A percentile compares a stretch with the other conserved stretches of the same genome.
Conservation (phyloP, 2,113 vertebrate species). For the Vimba vimba region DNA sequence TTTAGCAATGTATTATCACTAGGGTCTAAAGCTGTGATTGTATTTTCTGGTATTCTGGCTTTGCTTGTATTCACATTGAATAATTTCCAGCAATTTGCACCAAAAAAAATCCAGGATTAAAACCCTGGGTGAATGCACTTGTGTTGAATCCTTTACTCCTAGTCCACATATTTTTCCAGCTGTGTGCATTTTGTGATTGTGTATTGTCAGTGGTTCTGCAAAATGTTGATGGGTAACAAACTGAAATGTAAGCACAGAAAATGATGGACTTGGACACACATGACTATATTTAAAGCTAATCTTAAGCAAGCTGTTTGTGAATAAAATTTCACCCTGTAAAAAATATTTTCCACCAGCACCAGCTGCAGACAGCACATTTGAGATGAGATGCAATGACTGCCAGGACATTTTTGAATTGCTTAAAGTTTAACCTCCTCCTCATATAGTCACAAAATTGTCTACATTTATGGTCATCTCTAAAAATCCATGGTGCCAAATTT, state of each 20-base stretch:
- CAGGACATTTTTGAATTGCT: slow-evolving; percentile 39
- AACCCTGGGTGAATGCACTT: background rate
- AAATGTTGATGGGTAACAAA: slow-evolving; percentile 40
- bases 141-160: no score
- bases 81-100: background rate
- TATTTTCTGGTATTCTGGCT: background rate
- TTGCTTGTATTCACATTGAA: background rate
- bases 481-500: background rate
- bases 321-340: slow-evolving; percentile 29
- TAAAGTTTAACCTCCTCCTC: slow-evolving; percentile 21
- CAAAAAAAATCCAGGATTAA: background rate
- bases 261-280: slow-evolving; percentile 2
- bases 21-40: background rate
- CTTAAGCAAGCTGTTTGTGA: slow-evolving; percentile 34
- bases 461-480: slow-evolving; percentile 5
- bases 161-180: no score
- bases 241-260: slow-evolving; percentile 43
- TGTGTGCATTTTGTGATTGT: no score
- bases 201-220: slow-evolving; percentile 43
- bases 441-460: background rate
- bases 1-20: background rate
- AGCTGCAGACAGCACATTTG: slow-evolving; percentile 41
- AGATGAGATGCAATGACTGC: slow-evolving; percentile 29
- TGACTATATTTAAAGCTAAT: slow-evolving; percentile 41
- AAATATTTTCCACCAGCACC: slow-evolving; percentile 31